Evolutionary conservation across 2,113 vertebrate genomes (phyloP), one percentile per base, ranked within the genome.

Genomic region (Cercopithecus mona): DNA sequence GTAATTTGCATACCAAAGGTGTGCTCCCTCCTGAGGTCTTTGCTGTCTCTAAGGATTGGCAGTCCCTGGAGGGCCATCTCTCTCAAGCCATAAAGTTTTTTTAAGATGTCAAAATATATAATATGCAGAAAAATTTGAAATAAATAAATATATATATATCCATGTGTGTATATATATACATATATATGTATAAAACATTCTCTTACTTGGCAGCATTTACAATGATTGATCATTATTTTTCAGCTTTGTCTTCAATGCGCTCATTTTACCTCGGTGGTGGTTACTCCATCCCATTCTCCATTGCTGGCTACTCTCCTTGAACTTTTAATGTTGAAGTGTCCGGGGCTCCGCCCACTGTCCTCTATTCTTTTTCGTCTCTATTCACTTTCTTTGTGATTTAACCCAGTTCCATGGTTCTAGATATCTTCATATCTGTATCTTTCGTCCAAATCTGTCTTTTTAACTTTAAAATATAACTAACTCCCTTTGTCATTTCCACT

Each of bases 161-260:
- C 0, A 17, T 0, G 48, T 50, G 3, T 50, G 3, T 50, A 18
- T 10, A 43, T 18, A 14, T 38, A 72, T 23, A n/a, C 0, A 72
- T 10, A 11, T 38, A 23, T 40, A 18, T 16, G 40, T 48, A 8
- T 32, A 30, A 5, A 35, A 12, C 14, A 16, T 43, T 11, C 4
- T 72, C 8, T 55, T 64, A 73, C 30, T 70, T 73, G 18, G 73
- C n/a, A 89, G 10, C 45, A 30, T 68, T 48, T 76, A 14, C 38
- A 78, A 5, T 32, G 23, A 17, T 38, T 23, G 48, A 22, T 40
- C 50, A 32, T 57, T n/a, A 32, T 38, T 64, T 75, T 90, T 52
- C 20, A 30, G 6, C 6, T 40, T 4, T 40, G 8, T 43, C 43
- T 82, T 32, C 25, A 27, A 0, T n/a, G 32, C 4, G 6, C 7